Evolutionary conservation across 2,888 invertebrate genomes (phyloP).

Genomic region (Sericinus montela): DNA sequence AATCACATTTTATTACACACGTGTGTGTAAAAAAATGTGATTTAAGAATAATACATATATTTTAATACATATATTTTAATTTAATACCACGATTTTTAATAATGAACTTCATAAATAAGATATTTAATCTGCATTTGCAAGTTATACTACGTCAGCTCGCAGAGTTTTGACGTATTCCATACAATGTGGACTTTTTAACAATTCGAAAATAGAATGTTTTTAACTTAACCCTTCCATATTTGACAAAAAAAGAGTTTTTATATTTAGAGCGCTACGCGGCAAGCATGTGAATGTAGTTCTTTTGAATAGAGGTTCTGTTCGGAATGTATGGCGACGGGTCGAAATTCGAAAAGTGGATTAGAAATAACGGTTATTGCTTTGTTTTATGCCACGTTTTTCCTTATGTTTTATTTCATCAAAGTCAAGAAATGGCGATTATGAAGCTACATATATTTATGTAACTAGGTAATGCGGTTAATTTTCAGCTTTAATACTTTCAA

Average conservation of each 20-base stretch:
- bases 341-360: constrained; percentile 53
- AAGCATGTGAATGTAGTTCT: constrained; percentile 71
- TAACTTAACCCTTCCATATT: constrained; percentile 79
- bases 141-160: constrained; percentile 52
- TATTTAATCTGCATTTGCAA: constrained; percentile 25
- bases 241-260: constrained; percentile 71
- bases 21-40: too few species aligned
- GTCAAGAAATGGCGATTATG: constrained; percentile 13
- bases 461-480: too few species aligned
- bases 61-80: too few species aligned
- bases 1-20: too few species aligned
- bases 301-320: constrained; percentile 70
- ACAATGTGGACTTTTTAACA: constrained; percentile 78
- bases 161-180: constrained; percentile 78
- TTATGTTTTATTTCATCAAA: background rate
- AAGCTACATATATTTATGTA: too few species aligned
- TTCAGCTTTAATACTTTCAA: too few species aligned
- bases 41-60: too few species aligned
- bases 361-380: constrained; percentile 40
- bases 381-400: constrained; percentile 11
- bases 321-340: constrained; percentile 56
- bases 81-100: too few species aligned
- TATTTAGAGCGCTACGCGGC: constrained; percentile 72
- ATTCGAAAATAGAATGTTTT: constrained; percentile 79
- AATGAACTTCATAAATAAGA: too few species aligned